Evolutionary conservation across 2,797 vertebrate genomes (phyloP), one percentile per base, ranked within the genome.

Genomic region (Harpagifer antarcticus): DNA sequence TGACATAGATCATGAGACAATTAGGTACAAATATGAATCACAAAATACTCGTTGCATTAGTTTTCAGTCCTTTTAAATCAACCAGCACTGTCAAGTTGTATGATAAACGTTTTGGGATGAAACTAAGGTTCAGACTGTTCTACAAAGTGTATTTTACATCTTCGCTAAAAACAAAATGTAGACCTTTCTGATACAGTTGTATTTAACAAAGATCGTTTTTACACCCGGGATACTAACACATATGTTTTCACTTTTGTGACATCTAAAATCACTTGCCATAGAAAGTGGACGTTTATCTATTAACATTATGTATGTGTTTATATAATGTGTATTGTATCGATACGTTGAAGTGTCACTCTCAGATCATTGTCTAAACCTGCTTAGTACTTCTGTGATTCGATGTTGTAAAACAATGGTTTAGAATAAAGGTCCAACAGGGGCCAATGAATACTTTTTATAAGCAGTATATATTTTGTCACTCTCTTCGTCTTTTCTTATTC

Each of bases 361-460:
- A 4, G 6, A 17, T 53, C 13, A 15, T 31, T 15, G 12, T 50
- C 5, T 37, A 61, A 59, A 64, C 4, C 0, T 8, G 23, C 9
- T 27, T 17, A 12, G 11, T 31, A 14, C 11, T 50, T 44, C 20
- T 20, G 13, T 40, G 43, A 74, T 56, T 63, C 14, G 60, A 2
- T 72, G 37, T 66, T 27, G n/a, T 69, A 56, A 67, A 78, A 66
- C 19, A 52, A 17, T 49, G 16, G 37, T 37, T 37, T 37, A 23
- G 23, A 43, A n/a, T 31, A 23, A 11, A 56, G 10, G 31, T 62
- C 31, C 48, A 72, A 11, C 20, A 44, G 37, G 54, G 4, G 42
- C 43, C 40, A 47, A 19, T 72, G 27, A 64, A 78, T 48, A 40
- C 47, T 60, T 81, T 69, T 42, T 62, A 45, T 53, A 55, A 56